Conservation (phyloP, 1,140 invertebrate genomes). For the Drosophila navojoa region DNA sequence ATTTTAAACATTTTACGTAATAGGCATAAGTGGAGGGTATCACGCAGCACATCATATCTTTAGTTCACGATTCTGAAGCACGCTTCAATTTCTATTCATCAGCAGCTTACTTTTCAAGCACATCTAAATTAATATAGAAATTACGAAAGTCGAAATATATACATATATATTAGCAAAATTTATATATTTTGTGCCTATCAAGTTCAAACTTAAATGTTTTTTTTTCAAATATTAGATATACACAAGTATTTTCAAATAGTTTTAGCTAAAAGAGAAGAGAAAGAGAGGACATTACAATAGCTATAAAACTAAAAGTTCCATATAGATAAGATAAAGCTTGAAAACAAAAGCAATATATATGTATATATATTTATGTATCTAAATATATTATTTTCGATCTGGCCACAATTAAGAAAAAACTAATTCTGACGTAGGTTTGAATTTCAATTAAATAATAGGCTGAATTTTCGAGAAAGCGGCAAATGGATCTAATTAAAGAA, state of each 20-base stretch:
- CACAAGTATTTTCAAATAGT: constrained; percentile 39
- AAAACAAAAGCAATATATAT: background rate
- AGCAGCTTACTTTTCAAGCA: constrained; percentile 1
- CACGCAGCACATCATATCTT: background rate
- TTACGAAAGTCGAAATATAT: background rate
- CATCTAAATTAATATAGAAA: background rate
- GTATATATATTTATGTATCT: background rate
- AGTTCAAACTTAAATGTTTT: background rate
- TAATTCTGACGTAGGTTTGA: constrained; percentile 20
- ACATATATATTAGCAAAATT: constrained; percentile 3
- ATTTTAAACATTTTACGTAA: background rate
- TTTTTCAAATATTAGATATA: constrained; percentile 5
- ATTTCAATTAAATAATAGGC: constrained; percentile 15
- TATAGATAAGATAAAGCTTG: background rate
- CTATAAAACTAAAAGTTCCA: background rate
- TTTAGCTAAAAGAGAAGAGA: constrained; percentile 8
- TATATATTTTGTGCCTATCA: background rate
- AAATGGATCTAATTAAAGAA: constrained; percentile 48
- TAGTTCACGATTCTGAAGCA: background rate
- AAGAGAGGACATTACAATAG: constrained; percentile 11
- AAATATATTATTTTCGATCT: constrained; percentile 1
- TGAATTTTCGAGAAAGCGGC: constrained; percentile 19
- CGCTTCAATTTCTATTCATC: constrained; percentile 2
- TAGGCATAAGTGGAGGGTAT: constrained; percentile 2
- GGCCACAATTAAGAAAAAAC: constrained; percentile 2